A percentile compares a stretch with the other conserved stretches of the same genome.
These are phyloP conservation scores for Neopipo cinnamomea DNA, from an alignment of 2,113 vertebrate species.

Conservation along the genomic window DNA sequence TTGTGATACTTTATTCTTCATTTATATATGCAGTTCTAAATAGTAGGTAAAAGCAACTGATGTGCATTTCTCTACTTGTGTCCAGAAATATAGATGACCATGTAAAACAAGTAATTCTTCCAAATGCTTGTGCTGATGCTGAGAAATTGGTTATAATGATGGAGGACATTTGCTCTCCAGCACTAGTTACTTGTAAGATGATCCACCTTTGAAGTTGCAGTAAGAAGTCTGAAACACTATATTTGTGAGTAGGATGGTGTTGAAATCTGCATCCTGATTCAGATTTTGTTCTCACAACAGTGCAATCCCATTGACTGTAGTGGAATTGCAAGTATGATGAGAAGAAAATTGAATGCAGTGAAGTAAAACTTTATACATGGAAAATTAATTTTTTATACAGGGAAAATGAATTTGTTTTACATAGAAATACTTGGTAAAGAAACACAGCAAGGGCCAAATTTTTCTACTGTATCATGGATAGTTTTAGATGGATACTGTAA, in stretches of 20 bases:
- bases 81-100: not conserved
- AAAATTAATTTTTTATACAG: not conserved
- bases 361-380: not conserved
- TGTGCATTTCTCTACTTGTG: not conserved
- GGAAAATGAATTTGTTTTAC: not conserved
- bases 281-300: conserved; percentile 9
- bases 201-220: conserved; percentile 1
- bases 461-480: not conserved
- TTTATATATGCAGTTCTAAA: not conserved
- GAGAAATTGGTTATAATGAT: conserved; percentile 26
- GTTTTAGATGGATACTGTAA: not conserved
- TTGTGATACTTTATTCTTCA: not conserved
- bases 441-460: not conserved
- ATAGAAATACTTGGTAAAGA: not conserved
- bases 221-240: conserved; percentile 49
- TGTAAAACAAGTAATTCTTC: not conserved
- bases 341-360: not conserved
- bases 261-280: conserved; percentile 57
- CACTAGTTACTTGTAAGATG: conserved; percentile 19
- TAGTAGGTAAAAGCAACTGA: not conserved
- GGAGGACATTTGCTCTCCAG: conserved; percentile 15
- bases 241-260: conserved; percentile 36
- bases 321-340: not conserved
- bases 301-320: not conserved
- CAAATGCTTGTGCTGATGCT: conserved; percentile 11